These are phyloP conservation scores for Gouania willdenowi DNA, from an alignment of 2,797 vertebrate genomes.

Conservation along the genomic window DNA sequence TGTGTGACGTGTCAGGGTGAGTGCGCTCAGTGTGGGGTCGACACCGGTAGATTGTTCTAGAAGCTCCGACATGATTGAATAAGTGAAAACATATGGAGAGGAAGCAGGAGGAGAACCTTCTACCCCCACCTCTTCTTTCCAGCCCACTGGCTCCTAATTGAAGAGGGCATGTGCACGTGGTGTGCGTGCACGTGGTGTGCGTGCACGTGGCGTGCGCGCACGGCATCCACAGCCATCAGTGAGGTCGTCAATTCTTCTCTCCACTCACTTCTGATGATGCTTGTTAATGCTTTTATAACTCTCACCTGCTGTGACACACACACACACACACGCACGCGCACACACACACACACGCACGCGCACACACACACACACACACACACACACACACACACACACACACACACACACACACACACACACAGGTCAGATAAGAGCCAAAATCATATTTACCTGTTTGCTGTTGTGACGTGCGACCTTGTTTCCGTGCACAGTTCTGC, in stretches of 20 bases:
- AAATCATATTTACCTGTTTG: too few relatives aligned
- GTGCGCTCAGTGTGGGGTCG: conserved; percentile 27
- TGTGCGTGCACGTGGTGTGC: too few relatives aligned
- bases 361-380: too few relatives aligned
- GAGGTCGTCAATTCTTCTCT: conserved; percentile 41
- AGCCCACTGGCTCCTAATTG: conserved; percentile 62
- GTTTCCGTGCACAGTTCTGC: too few relatives aligned
- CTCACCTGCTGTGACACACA: too few relatives aligned
- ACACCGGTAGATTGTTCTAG: conserved; percentile 51
- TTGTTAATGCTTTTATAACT: neutral
- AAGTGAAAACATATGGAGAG: conserved; percentile 70
- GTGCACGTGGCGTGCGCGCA: too few relatives aligned
- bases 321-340: too few relatives aligned
- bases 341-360: too few relatives aligned
- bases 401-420: too few relatives aligned
- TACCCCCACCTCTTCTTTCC: conserved; percentile 33
- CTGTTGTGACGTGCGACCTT: too few relatives aligned
- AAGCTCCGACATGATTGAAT: conserved; percentile 67
- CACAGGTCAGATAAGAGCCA: too few relatives aligned
- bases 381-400: too few relatives aligned
- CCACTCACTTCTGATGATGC: neutral
- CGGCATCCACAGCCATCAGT: conserved; percentile 23
- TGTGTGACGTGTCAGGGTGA: conserved; percentile 29
- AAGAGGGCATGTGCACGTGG: conserved; percentile 46
- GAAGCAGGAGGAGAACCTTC: conserved; percentile 2